Evolutionary conservation across 2,113 vertebrate genomes (phyloP).

Genomic region (Vulpes lagopus): DNA sequence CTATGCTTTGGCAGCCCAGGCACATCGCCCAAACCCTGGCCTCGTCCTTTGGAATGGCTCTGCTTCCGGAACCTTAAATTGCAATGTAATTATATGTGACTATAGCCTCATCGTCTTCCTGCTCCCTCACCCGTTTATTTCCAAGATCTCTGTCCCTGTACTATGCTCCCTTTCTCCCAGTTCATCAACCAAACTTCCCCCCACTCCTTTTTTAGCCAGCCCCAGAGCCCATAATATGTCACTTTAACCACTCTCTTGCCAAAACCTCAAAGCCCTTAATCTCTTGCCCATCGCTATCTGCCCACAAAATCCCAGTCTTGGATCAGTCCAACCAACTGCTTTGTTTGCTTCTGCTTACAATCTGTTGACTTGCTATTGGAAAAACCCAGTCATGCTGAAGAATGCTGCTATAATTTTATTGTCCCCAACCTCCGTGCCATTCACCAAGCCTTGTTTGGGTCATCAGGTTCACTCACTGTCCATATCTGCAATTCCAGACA

Average conservation of each 20-base stretch:
- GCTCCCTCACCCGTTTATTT: not conserved
- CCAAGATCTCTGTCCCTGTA: not conserved
- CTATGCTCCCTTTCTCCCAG: not conserved
- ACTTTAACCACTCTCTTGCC: not conserved
- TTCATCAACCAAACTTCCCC: not conserved
- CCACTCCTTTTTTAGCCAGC: not conserved
- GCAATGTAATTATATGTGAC: not conserved
- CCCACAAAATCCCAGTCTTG: slow-evolving; percentile 33
- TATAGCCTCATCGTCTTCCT: not conserved
- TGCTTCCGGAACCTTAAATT: not conserved
- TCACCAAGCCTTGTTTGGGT: not conserved
- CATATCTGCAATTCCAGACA: not conserved
- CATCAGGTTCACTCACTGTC: not conserved
- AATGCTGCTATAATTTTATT: not conserved
- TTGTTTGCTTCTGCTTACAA: not conserved
- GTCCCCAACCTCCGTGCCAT: not conserved
- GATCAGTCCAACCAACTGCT: not conserved
- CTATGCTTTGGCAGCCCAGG: not conserved
- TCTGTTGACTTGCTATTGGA: not conserved
- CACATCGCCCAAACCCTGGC: not conserved
- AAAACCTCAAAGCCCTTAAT: not conserved
- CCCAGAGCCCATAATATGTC: not conserved
- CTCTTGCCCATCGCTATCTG: not conserved
- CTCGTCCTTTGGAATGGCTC: not conserved
- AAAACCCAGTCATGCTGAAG: not conserved